phyloP scores from a whole-genome alignment of 2,888 invertebrate genomes.

The Euproctis similis region DNA sequence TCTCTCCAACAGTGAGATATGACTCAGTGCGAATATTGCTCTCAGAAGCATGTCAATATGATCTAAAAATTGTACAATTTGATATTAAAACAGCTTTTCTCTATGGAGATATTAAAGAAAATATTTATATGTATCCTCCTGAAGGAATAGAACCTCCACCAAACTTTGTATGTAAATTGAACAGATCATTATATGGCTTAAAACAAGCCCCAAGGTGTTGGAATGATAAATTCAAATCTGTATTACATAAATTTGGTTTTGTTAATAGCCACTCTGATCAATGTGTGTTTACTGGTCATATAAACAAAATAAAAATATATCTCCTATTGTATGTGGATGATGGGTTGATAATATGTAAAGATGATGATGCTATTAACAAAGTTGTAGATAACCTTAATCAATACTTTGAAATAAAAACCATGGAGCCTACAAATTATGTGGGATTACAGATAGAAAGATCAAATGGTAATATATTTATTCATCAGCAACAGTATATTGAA shows the following conservation, averaged over 20 bases:
- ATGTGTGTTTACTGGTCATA: conserved; percentile 14
- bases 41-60: too few relatives aligned
- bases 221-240: conserved; percentile 14
- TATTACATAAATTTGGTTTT: conserved; percentile 12
- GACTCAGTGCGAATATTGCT: conserved; percentile 6
- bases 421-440: conserved; percentile 7
- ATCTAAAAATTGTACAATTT: conserved; percentile 10
- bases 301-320: conserved; percentile 8
- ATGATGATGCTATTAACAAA: neutral
- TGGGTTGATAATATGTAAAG: conserved; percentile 9
- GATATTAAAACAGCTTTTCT: conserved; percentile 3
- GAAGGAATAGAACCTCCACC: conserved; percentile 5
- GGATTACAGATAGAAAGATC: conserved; percentile 11
- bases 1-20: conserved; percentile 10
- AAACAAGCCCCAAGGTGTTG: conserved; percentile 20
- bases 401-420: conserved; percentile 7
- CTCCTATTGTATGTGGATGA: conserved; percentile 14
- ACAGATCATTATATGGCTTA: conserved; percentile 12
- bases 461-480: conserved; percentile 5
- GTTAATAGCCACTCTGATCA: conserved; percentile 12
- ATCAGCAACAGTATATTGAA: conserved; percentile 9
- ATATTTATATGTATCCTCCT: conserved; percentile 9
- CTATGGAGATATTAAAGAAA: too few relatives aligned
- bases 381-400: conserved; percentile 5
- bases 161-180: conserved; percentile 15